A percentile compares a stretch with the other conserved stretches of the same genome.
Conservation (phyloP, 2,113 vertebrate genomes). For the Lonchura striata region DNA sequence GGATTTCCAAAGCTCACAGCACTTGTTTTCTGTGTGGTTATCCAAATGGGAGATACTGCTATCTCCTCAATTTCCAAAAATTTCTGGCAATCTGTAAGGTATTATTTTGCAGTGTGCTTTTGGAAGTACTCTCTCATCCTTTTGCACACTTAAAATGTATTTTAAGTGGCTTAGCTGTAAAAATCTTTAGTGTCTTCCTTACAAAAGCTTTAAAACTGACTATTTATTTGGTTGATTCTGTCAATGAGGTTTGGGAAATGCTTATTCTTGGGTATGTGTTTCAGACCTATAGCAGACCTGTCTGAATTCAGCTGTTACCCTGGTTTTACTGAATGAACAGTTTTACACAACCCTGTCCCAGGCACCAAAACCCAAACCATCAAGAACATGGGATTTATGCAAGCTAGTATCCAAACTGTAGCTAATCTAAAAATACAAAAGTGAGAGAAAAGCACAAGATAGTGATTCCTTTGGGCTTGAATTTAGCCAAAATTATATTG, state of each 20-base stretch:
- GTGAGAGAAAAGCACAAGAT: background rate
- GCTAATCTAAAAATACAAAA: background rate
- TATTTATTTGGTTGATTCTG: background rate
- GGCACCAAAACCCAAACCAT: background rate
- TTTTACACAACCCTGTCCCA: background rate
- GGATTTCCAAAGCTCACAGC: background rate
- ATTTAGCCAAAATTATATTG: background rate
- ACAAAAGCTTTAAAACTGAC: background rate
- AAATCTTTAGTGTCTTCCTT: background rate
- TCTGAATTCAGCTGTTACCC: background rate
- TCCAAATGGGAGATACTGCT: constrained; percentile 7
- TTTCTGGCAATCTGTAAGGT: background rate
- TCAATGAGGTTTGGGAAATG: background rate
- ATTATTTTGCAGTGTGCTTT: background rate
- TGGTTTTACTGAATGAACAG: background rate
- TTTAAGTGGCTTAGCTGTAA: background rate
- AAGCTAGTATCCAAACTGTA: background rate
- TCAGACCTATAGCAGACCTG: background rate
- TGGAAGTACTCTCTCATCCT: background rate
- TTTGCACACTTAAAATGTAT: background rate
- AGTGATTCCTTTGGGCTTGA: background rate
- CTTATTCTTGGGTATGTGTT: background rate
- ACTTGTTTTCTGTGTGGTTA: background rate
- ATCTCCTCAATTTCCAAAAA: background rate
- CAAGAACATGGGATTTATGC: background rate